Evolutionary conservation across 1,140 invertebrate genomes (phyloP), one percentile per base, ranked within the genome.

Genomic region (Pristionchus pacificus): DNA sequence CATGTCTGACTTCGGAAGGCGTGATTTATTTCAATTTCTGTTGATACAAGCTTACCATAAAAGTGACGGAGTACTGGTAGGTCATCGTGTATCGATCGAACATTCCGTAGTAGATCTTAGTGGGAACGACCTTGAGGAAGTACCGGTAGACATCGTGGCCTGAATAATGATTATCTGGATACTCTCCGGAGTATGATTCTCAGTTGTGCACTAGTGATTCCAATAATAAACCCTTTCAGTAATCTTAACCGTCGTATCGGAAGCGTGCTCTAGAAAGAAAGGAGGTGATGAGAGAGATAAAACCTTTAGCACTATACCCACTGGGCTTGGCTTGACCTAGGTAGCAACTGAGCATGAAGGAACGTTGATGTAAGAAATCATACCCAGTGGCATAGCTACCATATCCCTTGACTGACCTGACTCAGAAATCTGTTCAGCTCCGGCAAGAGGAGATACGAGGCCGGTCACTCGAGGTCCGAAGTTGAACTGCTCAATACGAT

Each of bases 61-160:
- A 84, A 1, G 80, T 83, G 25, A 84, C 82, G 1, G 81, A 73
- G 61, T 81, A 81, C 62, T 81, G 80, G 59, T 81, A 81, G 2
- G 79, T 78, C 55, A 74, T 65, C 3, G 78, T 77, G 64, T 71
- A 74, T 19, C 70, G 57, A 19, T 77, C 68, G 38, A 83, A 80
- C 14, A 77, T 68, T 2, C 75, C 75, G 24, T 49, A 55, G 60
- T 77, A 77, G 60, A 81, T 82, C 30, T 74, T 70, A 10, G 80
- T 81, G 19, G 80, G 80, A 19, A 81, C 80, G 24, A 81, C 71
- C 66, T 81, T 81, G 30, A 81, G 73, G 33, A 74, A 78, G 62
- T 75, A 82, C 13, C 68, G 64, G 60, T 59, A 77, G 55, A 75
- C 32, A 25, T 73, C 65, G 38, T 73, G 61, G 2, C 62, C 68